Evolutionary conservation across 2,888 invertebrate genomes (phyloP).

Genomic region (Drosophila kuntzei): DNA sequence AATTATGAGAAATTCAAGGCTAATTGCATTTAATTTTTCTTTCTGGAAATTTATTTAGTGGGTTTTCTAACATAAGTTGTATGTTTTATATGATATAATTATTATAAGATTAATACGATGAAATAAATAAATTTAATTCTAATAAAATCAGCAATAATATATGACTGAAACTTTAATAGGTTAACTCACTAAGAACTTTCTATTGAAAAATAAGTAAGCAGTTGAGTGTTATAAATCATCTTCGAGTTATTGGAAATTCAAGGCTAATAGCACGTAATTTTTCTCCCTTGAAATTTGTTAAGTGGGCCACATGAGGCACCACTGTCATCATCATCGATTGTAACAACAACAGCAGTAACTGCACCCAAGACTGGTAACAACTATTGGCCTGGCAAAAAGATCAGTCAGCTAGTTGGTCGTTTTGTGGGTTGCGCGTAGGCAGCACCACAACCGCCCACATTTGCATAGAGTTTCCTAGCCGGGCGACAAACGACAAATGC

Average conservation of each 20-base stretch:
- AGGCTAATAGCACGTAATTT: conserved; percentile 23
- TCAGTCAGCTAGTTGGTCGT: conserved; percentile 52
- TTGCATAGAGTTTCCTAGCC: conserved; percentile 72
- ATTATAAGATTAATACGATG: too few species aligned
- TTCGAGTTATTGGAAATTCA: conserved; percentile 6
- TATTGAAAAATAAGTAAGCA: neutral
- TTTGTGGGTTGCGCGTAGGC: conserved; percentile 80
- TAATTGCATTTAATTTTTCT: too few species aligned
- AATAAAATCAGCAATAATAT: too few species aligned
- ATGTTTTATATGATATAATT: too few species aligned
- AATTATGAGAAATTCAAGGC: too few species aligned
- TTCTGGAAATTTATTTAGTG: too few species aligned
- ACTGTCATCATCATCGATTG: conserved; percentile 30
- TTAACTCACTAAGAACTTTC: neutral
- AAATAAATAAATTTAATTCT: too few species aligned
- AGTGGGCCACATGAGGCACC: conserved; percentile 45
- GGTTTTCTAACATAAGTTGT: too few species aligned
- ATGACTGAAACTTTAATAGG: too few species aligned
- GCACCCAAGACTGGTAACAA: conserved; percentile 49
- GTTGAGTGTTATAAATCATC: neutral
- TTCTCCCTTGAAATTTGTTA: conserved; percentile 35
- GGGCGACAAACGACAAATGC: conserved; percentile 79
- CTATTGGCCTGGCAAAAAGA: conserved; percentile 36
- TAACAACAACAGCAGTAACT: conserved; percentile 31
- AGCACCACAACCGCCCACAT: conserved; percentile 72